These are phyloP conservation scores for Temnothorax unifasciatus DNA, from an alignment of 2,888 invertebrate species.

Conservation along the genomic window DNA sequence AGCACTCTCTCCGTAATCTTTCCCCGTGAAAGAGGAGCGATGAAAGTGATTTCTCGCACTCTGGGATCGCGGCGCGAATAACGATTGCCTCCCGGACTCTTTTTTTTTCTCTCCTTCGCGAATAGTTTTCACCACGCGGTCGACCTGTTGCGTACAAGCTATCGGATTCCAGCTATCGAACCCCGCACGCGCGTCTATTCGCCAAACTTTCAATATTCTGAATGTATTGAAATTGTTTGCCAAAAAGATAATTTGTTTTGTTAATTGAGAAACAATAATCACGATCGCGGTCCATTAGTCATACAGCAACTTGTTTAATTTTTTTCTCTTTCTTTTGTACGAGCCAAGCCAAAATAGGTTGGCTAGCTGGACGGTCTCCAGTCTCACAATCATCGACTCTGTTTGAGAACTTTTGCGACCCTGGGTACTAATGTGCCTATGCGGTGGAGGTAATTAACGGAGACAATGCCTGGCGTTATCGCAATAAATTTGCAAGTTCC, in stretches of 20 bases:
- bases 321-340: neutral
- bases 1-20: slow-evolving; percentile 51
- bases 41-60: slow-evolving; percentile 62
- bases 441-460: slow-evolving; percentile 33
- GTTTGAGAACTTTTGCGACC: neutral
- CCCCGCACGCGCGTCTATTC: too few species aligned
- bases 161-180: neutral
- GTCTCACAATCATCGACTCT: slow-evolving; percentile 9
- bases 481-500: slow-evolving; percentile 46
- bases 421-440: slow-evolving; percentile 9
- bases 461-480: slow-evolving; percentile 49
- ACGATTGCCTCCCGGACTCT: slow-evolving; percentile 21
- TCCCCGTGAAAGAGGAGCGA: slow-evolving; percentile 57
- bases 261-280: neutral
- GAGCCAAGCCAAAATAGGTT: neutral
- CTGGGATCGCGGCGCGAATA: slow-evolving; percentile 40
- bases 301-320: neutral
- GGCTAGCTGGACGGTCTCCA: neutral
- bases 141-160: slow-evolving; percentile 6
- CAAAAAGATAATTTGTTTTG: neutral
- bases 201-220: neutral
- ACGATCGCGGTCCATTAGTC: neutral
- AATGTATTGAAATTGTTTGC: neutral
- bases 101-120: slow-evolving; percentile 7
- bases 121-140: slow-evolving; percentile 41